Evolutionary conservation across 2,113 vertebrate species (phyloP), one percentile per base, ranked within the genome.

Genomic region (Corythaixoides concolor): DNA sequence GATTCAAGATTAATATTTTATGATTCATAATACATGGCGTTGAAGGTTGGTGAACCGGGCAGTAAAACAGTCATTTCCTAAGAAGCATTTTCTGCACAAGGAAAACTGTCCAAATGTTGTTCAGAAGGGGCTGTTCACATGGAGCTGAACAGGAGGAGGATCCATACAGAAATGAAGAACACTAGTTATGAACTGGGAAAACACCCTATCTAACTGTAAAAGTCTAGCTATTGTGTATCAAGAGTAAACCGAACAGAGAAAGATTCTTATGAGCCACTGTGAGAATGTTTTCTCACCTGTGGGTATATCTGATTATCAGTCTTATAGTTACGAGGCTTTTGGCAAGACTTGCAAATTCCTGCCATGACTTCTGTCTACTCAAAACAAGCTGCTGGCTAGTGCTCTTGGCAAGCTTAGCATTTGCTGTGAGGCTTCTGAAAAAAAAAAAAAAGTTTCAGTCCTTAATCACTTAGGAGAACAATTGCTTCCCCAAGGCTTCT

Each of bases 1-100:
- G 66, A 88, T 77, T 95, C 53, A 39, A 59, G 77, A 92, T 97
- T 93, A 97, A 96, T 97, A 93, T 96, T 97, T 97, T 92, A 97
- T 97, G 93, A 91, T 91, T 97, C 90, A 94, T 95, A 94, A 93
- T 45, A 94, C 37, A 67, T 6, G 9, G 77, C 66, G 63, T 64
- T 89, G 94, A 92, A 94, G 92, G 70, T 70, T 93, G 84, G 86
- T 3, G 74, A 92, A 89, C 89, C 30, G 74, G 86, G 37, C 62
- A 79, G 66, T 21, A 83, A 92, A 93, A 4, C 26, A 94, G 72
- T 23, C 32, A 59, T 91, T 95, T 92, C 84, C 77, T 73, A 52
- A 83, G 89, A 66, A 82, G 28, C 15, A 76, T 88, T 95, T 97
- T 75, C 69, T 87, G 62, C 49, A 58, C 28, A 72, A 68, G 39